These are phyloP conservation scores for Parnassius mnemosyne DNA, from an alignment of 2,888 invertebrate genomes.

Conservation along the genomic window DNA sequence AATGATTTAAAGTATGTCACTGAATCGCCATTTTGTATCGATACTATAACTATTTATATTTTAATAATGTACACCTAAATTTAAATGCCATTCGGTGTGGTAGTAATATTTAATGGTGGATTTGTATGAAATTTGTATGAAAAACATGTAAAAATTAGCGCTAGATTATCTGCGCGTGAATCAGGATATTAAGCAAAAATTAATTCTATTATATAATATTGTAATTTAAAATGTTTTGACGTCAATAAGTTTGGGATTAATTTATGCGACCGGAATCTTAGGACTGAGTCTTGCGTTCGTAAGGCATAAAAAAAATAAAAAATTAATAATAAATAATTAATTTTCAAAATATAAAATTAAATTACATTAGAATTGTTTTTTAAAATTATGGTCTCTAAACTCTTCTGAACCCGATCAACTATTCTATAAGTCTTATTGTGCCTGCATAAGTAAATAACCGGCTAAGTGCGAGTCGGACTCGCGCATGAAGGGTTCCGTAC, in stretches of 20 bases:
- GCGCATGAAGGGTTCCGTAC: too few relatives aligned
- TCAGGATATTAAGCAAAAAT: conserved; percentile 4
- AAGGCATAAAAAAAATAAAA: too few relatives aligned
- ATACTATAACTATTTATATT: too few relatives aligned
- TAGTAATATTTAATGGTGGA: not conserved
- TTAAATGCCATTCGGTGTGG: conserved; percentile 3
- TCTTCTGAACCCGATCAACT: too few relatives aligned
- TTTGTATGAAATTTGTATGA: conserved; percentile 1
- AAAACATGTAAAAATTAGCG: not conserved
- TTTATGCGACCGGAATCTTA: conserved; percentile 41
- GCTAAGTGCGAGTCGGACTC: too few relatives aligned
- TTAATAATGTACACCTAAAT: not conserved
- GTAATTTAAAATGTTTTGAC: conserved; percentile 20
- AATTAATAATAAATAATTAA: too few relatives aligned
- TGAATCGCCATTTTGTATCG: too few relatives aligned
- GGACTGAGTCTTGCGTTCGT: conserved; percentile 60
- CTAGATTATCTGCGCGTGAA: not conserved
- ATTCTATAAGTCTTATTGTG: too few relatives aligned
- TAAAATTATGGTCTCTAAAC: conserved; percentile 30
- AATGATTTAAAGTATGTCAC: not conserved
- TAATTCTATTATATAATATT: not conserved
- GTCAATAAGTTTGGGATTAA: conserved; percentile 28
- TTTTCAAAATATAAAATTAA: conserved; percentile 66
- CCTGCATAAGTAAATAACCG: too few relatives aligned
- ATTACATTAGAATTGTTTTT: conserved; percentile 49